Evolutionary conservation across 2,888 invertebrate species (phyloP).

Genomic region (Ophion slaviceki): DNA sequence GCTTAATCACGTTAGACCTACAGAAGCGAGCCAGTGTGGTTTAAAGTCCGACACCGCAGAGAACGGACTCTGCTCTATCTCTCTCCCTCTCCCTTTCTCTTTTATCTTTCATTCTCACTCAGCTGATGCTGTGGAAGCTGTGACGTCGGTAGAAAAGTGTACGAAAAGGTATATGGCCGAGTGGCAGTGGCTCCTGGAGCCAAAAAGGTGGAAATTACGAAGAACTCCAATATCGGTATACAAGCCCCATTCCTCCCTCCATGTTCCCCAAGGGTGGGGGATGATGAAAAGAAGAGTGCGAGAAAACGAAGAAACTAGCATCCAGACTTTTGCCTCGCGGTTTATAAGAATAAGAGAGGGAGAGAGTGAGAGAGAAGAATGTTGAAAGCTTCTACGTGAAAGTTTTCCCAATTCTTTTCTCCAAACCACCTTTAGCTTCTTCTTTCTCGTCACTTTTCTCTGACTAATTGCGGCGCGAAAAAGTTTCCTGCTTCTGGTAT

Average conservation of each 20-base stretch:
- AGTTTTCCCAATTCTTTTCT: conserved; percentile 53
- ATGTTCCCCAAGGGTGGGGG: neutral
- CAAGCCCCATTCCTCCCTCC: conserved; percentile 13
- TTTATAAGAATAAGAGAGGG: conserved; percentile 54
- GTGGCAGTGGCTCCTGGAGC: conserved; percentile 58
- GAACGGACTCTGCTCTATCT: conserved; percentile 43
- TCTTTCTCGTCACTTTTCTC: conserved; percentile 46
- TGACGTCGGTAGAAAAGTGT: conserved; percentile 52
- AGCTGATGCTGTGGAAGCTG: conserved; percentile 35
- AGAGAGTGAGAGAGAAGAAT: conserved; percentile 34
- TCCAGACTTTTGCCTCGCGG: conserved; percentile 51
- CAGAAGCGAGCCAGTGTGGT: conserved; percentile 48
- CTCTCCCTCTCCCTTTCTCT: conserved; percentile 7
- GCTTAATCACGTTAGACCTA: conserved; percentile 73
- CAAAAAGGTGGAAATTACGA: conserved; percentile 70
- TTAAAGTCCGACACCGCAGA: conserved; percentile 61
- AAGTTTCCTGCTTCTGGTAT: conserved; percentile 38
- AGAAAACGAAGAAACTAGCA: conserved; percentile 43
- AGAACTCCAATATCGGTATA: conserved; percentile 69
- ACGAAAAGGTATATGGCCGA: conserved; percentile 40
- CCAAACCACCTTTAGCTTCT: conserved; percentile 31
- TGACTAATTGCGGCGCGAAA: conserved; percentile 55
- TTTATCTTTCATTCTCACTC: conserved; percentile 7
- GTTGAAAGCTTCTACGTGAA: conserved; percentile 52
- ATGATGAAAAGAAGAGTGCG: conserved; percentile 44